Conservation (phyloP, 2,888 invertebrate species). For the Cantharis flavilabris region DNA sequence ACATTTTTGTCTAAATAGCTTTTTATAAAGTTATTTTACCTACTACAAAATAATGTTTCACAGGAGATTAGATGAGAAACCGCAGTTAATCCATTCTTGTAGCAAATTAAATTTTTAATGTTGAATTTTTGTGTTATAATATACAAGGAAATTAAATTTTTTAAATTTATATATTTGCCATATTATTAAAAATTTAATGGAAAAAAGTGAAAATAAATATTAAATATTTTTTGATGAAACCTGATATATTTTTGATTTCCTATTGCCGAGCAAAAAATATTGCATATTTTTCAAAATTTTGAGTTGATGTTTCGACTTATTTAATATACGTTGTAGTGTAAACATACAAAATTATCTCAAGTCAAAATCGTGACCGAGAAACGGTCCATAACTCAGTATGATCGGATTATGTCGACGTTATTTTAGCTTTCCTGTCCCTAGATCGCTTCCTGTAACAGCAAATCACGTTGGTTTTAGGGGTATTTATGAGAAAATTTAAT, state of each 20-base stretch:
- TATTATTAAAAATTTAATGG: no score
- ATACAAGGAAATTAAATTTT: neutral
- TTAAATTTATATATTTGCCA: neutral
- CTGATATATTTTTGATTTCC: neutral
- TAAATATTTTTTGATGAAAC: neutral
- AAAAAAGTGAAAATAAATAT: neutral
- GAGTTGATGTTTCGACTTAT: neutral
- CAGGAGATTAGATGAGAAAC: neutral
- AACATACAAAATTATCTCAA: constrained; percentile 40
- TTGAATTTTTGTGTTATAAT: neutral
- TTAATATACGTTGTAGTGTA: neutral
- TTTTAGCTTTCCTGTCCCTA: constrained; percentile 34
- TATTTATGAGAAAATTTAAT: constrained; percentile 28
- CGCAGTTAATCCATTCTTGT: neutral
- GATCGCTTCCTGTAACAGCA: constrained; percentile 34
- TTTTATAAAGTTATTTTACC: neutral
- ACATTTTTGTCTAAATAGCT: neutral
- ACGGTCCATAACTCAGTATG: constrained; percentile 40
- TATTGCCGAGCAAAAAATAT: neutral
- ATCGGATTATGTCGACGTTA: constrained; percentile 41
- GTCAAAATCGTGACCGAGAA: constrained; percentile 41
- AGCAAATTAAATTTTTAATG: neutral
- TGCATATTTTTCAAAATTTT: neutral
- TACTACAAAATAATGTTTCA: neutral
- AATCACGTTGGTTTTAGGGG: constrained; percentile 23